Evolutionary conservation across 1,140 invertebrate genomes (phyloP), one percentile per base, ranked within the genome.

Genomic region (Telenomus remus): DNA sequence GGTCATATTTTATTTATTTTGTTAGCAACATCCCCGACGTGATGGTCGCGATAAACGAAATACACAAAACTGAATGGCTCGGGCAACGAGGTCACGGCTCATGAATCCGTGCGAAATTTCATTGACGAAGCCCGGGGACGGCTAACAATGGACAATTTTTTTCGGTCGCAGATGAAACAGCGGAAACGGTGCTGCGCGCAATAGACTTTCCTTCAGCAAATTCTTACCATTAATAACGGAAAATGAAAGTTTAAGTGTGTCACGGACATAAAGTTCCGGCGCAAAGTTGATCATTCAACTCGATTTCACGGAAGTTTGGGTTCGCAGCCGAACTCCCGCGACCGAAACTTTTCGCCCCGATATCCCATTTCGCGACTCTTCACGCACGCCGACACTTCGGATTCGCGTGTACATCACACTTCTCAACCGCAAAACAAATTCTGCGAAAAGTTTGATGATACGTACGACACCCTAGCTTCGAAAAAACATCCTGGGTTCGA

Each of bases 271-370:
- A 61, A 69, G 56, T 69, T 60, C 12, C 50, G 50, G 37, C 11
- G 35, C 37, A 27, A 73, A 53, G 55, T 65, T 65, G 60, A 65
- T 65, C 70, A 60, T 73, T 59, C 70, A 55, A 73, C 60, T 73
- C 70, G 56, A 66, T 73, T 73, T 73, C 70, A 65, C 70, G 56
- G 27, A 60, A 66, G 70, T 73, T 66, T 66, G 61, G 66, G 49
- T 66, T 48, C 37, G 35, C 19, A 1, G 19, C 19, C 19, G 19
- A 27, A 27, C 19, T 27, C 19, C 6, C 19, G 19, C 19, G 19
- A 27, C 1, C 16, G 35, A 39, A 61, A 65, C 43, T 66, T 54
- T 39, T 39, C 37, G 15, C 51, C 48, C 56, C 46, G 19, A 27
- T 27, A 42, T 71, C 56, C 60, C 6, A 13, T 57, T 63, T 51